Evolutionary conservation across 2,797 vertebrate genomes (phyloP), one percentile per base, ranked within the genome.

Genomic region (Distichodus sexfasciatus): DNA sequence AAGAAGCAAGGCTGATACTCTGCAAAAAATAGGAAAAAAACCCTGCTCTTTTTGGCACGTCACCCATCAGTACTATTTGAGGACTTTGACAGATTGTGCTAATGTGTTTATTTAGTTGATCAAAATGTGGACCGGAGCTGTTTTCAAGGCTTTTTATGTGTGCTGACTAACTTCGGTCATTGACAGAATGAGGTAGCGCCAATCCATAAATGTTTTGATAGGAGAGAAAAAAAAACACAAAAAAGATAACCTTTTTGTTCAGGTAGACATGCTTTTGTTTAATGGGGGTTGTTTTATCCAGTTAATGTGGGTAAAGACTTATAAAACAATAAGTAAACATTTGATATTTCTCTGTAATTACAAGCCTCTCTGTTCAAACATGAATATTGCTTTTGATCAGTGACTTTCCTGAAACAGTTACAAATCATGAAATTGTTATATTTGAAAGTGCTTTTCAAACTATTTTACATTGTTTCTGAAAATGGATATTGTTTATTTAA

Each of bases 51-150:
- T 76, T 72, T 83, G 77, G 79, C 80, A 78, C 74, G 72, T 76
- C 61, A 50, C 62, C 69, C 67, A 73, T 67, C 62, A 72, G 66
- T 73, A 81, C 76, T 83, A 85, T 81, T 85, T 83, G 75, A 79
- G 72, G 79, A 82, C 71, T 72, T 66, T 80, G 80, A 83, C 83
- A 85, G 80, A 82, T 81, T 82, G 81, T 75, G 80, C 75, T 81
- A 76, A 82, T 82, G 79, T 81, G 77, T 84, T 82, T 84, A 84
- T 84, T 78, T 77, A 77, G 69, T 79, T 69, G 72, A 76, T 72
- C 73, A 76, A 76, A 66, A 81, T 74, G 72, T 79, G 74, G 75
- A 74, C 61, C 72, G 75, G 75, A 74, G 66, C 75, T 67, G 77
- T 75, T 81, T 78, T 72, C 76, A 78, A 75, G 80, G 69, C 75